phyloP scores from a whole-genome alignment of 2,888 invertebrate species.

The Mimachlamys varia region DNA sequence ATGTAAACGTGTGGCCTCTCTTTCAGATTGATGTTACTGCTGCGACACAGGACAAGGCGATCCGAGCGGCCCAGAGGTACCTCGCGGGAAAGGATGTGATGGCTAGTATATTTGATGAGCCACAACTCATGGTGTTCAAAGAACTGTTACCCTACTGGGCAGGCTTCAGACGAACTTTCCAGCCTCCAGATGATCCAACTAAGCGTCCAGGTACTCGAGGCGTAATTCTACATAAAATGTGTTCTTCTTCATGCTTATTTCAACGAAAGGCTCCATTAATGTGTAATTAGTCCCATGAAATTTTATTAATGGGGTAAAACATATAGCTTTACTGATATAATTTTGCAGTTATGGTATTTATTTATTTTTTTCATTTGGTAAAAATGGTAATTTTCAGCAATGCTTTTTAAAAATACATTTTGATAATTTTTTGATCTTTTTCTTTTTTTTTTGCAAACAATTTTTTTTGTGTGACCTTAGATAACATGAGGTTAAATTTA shows the following conservation, averaged over 20 bases:
- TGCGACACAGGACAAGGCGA: constrained; percentile 75
- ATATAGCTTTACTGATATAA: too few species aligned
- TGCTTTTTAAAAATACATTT: too few species aligned
- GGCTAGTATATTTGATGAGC: constrained; percentile 78
- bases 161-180: constrained; percentile 73
- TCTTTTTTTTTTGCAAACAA: too few species aligned
- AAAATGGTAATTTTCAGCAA: too few species aligned
- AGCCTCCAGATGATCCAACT: constrained; percentile 68
- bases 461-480: too few species aligned
- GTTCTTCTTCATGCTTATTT: neutral
- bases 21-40: constrained; percentile 74
- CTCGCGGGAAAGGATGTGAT: constrained; percentile 75
- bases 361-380: too few species aligned
- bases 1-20: too few species aligned
- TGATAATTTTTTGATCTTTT: too few species aligned
- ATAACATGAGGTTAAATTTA: too few species aligned
- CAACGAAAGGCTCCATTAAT: neutral
- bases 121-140: constrained; percentile 77
- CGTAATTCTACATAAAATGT: neutral
- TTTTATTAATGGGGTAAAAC: too few species aligned
- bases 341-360: too few species aligned
- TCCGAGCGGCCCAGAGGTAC: constrained; percentile 75
- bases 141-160: constrained; percentile 80
- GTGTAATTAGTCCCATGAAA: neutral
- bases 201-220: constrained; percentile 69